Conservation (phyloP, 2,797 vertebrate genomes). For the Acanthornis magna region DNA sequence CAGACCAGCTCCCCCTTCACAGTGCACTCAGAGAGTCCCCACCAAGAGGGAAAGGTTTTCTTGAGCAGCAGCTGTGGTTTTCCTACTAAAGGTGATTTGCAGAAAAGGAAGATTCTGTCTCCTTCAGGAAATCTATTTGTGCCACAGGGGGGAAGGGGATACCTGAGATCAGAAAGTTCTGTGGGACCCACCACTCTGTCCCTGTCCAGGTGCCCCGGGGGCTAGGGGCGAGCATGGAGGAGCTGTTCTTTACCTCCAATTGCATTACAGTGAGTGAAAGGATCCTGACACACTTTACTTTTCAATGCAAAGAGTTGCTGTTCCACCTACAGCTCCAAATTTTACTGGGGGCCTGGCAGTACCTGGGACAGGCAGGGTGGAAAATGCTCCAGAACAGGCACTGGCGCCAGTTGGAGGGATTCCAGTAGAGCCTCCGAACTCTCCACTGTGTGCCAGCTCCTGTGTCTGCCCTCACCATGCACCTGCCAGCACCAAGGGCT, state of each 20-base stretch:
- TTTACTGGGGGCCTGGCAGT: neutral
- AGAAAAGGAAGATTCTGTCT: neutral
- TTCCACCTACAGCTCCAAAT: neutral
- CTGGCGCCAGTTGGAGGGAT: neutral
- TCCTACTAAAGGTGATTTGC: neutral
- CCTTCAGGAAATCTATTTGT: neutral
- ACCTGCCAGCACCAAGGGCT: neutral
- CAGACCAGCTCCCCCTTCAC: neutral
- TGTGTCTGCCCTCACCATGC: neutral
- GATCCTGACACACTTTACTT: neutral
- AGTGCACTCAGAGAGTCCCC: accelerated
- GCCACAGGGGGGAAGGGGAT: neutral
- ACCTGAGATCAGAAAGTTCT: neutral
- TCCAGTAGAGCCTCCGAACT: neutral
- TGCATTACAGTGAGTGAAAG: accelerated
- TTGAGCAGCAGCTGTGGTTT: neutral
- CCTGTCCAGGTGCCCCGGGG: neutral
- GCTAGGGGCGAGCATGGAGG: neutral
- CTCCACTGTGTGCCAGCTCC: neutral
- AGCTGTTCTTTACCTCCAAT: neutral
- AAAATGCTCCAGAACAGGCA: neutral
- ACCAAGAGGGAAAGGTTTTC: neutral
- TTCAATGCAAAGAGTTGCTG: neutral
- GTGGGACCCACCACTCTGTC: neutral
- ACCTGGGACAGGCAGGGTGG: neutral